Conservation (phyloP, 2,888 invertebrate genomes). For the Boloria selene region DNA sequence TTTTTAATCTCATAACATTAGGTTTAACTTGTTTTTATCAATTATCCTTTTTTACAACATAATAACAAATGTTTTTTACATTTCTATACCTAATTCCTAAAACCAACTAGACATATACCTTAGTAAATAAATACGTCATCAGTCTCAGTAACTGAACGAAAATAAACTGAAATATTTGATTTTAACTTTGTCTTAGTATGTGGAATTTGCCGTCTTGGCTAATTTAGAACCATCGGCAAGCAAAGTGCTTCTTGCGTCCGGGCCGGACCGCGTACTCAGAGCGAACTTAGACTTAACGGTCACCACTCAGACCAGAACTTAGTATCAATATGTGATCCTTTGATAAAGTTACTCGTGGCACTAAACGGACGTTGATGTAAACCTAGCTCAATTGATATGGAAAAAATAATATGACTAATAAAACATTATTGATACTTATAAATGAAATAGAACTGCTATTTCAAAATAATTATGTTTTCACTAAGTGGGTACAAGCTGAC, state of each 20-base stretch:
- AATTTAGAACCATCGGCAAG: slow-evolving; percentile 76
- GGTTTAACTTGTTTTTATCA: too few relatives aligned
- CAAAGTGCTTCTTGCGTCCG: slow-evolving; percentile 74
- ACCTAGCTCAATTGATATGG: slow-evolving; percentile 1
- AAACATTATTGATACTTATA: too few relatives aligned
- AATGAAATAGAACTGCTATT: too few relatives aligned
- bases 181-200: slow-evolving; percentile 40
- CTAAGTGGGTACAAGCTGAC: too few relatives aligned
- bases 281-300: slow-evolving; percentile 63
- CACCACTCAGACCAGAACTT: slow-evolving; percentile 59
- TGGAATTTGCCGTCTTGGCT: slow-evolving; percentile 50
- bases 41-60: too few relatives aligned
- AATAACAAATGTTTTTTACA: too few relatives aligned
- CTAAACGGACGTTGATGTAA: slow-evolving; percentile 23
- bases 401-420: not conserved
- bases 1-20: too few relatives aligned
- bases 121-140: not conserved
- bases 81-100: too few relatives aligned
- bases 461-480: too few relatives aligned
- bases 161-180: not conserved
- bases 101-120: not conserved
- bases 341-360: slow-evolving; percentile 39
- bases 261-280: slow-evolving; percentile 46
- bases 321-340: slow-evolving; percentile 53
- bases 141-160: not conserved